Percentiles rank a stretch among this genome's conserved stretches.
Conservation (phyloP, 2,797 vertebrate species). For the Rousettus madagascariensis region DNA sequence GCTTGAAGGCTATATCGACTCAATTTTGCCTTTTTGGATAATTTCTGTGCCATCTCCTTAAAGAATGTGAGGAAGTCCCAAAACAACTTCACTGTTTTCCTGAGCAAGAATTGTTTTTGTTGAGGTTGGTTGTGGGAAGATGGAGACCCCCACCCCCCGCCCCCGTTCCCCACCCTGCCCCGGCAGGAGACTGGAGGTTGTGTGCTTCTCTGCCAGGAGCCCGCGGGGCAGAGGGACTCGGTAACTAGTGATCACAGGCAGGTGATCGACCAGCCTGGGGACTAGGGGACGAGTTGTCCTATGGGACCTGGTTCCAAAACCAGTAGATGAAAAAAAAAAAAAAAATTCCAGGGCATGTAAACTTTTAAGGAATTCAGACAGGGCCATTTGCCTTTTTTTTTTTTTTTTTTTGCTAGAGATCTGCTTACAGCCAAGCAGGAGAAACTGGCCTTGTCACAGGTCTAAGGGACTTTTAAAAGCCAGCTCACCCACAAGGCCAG, state of each 20-base stretch:
- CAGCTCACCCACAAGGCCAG: not conserved
- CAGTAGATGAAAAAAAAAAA: too few species aligned
- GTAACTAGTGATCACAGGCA: not conserved
- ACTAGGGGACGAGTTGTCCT: not conserved
- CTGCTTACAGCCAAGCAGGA: not conserved
- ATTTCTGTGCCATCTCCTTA: not conserved
- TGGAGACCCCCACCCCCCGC: not conserved
- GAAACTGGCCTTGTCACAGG: too few species aligned
- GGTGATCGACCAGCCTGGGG: not conserved
- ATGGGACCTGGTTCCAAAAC: not conserved
- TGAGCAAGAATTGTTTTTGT: not conserved
- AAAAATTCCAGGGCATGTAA: not conserved
- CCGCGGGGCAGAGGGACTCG: not conserved
- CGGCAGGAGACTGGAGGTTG: not conserved
- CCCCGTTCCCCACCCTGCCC: too few species aligned
- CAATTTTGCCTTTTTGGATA: not conserved
- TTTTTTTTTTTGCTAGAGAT: not conserved
- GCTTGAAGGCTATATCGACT: not conserved
- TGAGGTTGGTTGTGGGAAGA: not conserved
- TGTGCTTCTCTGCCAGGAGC: not conserved
- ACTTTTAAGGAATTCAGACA: not conserved
- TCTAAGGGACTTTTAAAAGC: not conserved
- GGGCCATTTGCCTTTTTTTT: not conserved
- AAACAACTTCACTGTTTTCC: accelerated
- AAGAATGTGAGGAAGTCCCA: not conserved